These are phyloP conservation scores for Stegophylla sp. DNA, from an alignment of 2,888 invertebrate species.

Conservation along the genomic window DNA sequence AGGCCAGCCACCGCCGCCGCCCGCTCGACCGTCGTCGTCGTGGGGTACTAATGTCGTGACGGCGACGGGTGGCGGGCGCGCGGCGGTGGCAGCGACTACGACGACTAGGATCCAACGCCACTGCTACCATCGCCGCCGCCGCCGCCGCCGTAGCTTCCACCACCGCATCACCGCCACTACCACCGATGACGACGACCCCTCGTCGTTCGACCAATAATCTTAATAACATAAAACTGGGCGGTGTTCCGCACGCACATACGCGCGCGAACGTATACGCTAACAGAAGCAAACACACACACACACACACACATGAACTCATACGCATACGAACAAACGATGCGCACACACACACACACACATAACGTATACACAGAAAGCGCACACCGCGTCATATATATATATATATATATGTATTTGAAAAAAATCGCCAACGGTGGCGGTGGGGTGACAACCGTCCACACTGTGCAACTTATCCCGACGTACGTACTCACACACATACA, in stretches of 20 bases:
- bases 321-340: background rate
- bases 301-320: background rate
- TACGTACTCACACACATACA: background rate
- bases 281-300: background rate
- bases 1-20: background rate
- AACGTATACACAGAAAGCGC: background rate
- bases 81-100: background rate
- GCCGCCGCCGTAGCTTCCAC: background rate
- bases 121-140: background rate
- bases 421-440: background rate
- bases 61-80: background rate
- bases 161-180: background rate
- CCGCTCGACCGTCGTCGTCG: too few species aligned
- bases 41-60: too few species aligned
- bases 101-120: background rate
- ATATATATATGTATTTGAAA: too few species aligned
- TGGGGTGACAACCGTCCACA: constrained; percentile 24
- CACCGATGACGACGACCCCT: constrained; percentile 9
- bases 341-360: background rate
- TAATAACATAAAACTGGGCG: constrained; percentile 52
- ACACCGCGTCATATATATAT: background rate
- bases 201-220: constrained; percentile 53
- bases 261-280: constrained; percentile 23
- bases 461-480: constrained; percentile 2
- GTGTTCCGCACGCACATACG: constrained; percentile 32